Evolutionary conservation across 2,888 invertebrate genomes (phyloP).

Genomic region (Trichogramma dendrolimi): DNA sequence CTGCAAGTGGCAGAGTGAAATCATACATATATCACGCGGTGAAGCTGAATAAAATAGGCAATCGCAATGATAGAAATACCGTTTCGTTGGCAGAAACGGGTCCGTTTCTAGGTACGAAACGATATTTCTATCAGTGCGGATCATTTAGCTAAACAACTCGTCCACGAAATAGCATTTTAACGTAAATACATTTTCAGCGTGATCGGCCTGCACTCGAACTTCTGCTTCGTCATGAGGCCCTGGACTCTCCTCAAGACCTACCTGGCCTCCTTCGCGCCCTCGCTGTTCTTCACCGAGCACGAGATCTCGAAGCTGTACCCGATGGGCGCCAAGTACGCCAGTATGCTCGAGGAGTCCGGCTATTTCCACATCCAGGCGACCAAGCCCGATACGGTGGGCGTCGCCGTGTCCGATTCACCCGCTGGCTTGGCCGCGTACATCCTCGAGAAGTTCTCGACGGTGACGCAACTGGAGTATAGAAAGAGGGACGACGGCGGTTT

Average conservation of each 20-base stretch:
- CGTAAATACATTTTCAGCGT: conserved; percentile 46
- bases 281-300: conserved; percentile 37
- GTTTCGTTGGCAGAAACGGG: no score
- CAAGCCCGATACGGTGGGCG: conserved; percentile 70
- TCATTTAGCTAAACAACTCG: neutral
- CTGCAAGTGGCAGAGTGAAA: no score
- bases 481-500: conserved; percentile 63
- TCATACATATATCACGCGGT: no score
- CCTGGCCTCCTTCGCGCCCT: conserved; percentile 40
- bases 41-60: neutral
- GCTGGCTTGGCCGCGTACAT: conserved; percentile 83
- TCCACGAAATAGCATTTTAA: neutral
- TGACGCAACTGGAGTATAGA: conserved; percentile 55
- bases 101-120: no score
- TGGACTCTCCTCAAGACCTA: conserved; percentile 31
- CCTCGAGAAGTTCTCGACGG: conserved; percentile 77
- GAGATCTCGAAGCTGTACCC: conserved; percentile 40
- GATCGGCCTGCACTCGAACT: conserved; percentile 55
- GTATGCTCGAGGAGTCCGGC: conserved; percentile 40
- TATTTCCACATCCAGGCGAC: conserved; percentile 62
- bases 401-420: conserved; percentile 72
- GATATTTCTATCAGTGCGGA: neutral
- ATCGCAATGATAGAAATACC: no score
- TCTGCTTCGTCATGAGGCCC: conserved; percentile 43
- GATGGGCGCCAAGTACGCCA: conserved; percentile 30